Evolutionary conservation across 1,140 invertebrate species (phyloP).

Genomic region (Periplaneta americana): DNA sequence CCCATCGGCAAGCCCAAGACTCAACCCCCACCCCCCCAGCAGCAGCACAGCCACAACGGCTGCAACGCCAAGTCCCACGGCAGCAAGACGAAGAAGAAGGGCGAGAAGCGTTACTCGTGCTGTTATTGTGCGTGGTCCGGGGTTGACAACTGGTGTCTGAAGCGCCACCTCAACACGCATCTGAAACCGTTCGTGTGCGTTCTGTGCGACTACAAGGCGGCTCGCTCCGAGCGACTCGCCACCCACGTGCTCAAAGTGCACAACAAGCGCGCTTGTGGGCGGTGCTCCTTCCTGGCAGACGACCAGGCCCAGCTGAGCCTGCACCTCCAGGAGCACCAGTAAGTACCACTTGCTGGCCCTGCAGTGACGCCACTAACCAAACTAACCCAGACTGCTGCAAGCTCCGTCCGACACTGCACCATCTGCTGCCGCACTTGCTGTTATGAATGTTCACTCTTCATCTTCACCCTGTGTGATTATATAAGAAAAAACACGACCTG

Average conservation of each 20-base stretch:
- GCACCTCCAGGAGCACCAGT: slow-evolving; percentile 60
- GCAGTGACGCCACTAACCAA: not conserved
- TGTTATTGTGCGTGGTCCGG: slow-evolving; percentile 87
- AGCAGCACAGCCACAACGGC: slow-evolving; percentile 26
- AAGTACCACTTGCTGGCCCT: slow-evolving; percentile 27
- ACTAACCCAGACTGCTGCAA: not conserved
- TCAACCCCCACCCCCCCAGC: slow-evolving; percentile 28
- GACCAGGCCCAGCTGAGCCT: slow-evolving; percentile 66
- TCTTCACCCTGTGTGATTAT: not conserved
- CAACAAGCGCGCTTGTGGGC: slow-evolving; percentile 81
- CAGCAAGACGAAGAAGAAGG: slow-evolving; percentile 37
- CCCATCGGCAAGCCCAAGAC: slow-evolving; percentile 27
- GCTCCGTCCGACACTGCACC: not conserved
- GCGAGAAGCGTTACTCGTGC: slow-evolving; percentile 64
- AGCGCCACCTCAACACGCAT: slow-evolving; percentile 86
- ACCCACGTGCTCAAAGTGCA: slow-evolving; percentile 88
- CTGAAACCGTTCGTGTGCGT: slow-evolving; percentile 84
- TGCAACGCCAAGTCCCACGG: slow-evolving; percentile 40
- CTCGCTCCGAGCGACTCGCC: slow-evolving; percentile 74
- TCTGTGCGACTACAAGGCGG: slow-evolving; percentile 87
- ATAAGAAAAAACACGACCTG: not conserved
- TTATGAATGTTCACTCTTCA: not conserved
- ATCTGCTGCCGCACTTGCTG: not conserved
- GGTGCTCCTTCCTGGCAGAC: slow-evolving; percentile 79
- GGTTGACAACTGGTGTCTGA: slow-evolving; percentile 90